Conservation (phyloP, 2,888 invertebrate species). For the Hyposoter dolosus region DNA sequence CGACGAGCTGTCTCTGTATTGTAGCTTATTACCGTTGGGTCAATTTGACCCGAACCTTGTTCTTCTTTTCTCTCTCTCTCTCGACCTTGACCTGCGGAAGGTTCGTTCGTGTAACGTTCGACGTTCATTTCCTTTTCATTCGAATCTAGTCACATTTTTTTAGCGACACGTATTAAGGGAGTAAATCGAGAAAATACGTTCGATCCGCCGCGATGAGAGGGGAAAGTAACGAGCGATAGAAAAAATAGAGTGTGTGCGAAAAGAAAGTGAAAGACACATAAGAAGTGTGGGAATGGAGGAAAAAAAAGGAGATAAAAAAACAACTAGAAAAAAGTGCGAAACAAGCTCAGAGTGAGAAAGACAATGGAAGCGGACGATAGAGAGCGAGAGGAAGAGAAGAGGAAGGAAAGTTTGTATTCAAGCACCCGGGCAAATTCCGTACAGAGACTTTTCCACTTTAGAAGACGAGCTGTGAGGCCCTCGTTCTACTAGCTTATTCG, state of each 20-base stretch:
- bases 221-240: slow-evolving; percentile 40
- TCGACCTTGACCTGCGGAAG: neutral
- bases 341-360: slow-evolving; percentile 40
- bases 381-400: slow-evolving; percentile 26
- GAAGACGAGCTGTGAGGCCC: slow-evolving; percentile 61
- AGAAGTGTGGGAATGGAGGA: slow-evolving; percentile 16
- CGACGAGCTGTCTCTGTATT: neutral
- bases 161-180: slow-evolving; percentile 9
- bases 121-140: neutral
- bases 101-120: neutral
- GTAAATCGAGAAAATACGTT: slow-evolving; percentile 35
- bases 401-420: slow-evolving; percentile 62
- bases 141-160: neutral
- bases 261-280: slow-evolving; percentile 45
- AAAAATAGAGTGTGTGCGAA: slow-evolving; percentile 51
- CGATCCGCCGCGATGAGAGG: slow-evolving; percentile 20
- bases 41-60: neutral
- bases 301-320: slow-evolving; percentile 29
- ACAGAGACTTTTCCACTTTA: slow-evolving; percentile 78
- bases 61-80: neutral
- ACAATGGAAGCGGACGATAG: slow-evolving; percentile 45
- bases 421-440: slow-evolving; percentile 74
- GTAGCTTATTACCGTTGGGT: neutral
- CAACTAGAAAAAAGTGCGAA: slow-evolving; percentile 33
- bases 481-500: slow-evolving; percentile 62